Percentiles rank a stretch among this genome's conserved stretches.
These are phyloP conservation scores for Drosophila pegasa DNA, from an alignment of 2,888 invertebrate genomes.

Conservation along the genomic window DNA sequence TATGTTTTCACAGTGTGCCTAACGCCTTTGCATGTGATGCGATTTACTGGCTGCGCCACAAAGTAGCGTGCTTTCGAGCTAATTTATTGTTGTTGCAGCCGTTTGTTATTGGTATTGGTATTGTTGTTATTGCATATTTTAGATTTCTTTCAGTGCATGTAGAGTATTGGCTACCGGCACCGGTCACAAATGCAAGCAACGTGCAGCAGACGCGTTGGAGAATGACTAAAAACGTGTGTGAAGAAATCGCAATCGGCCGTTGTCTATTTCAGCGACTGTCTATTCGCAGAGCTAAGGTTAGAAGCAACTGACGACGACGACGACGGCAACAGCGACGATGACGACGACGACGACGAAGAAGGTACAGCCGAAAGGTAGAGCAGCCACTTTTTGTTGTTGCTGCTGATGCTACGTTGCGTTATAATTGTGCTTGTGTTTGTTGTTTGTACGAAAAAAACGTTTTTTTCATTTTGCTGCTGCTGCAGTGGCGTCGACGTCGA, in stretches of 20 bases:
- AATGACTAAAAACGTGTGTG: conserved; percentile 64
- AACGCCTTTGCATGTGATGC: conserved; percentile 54
- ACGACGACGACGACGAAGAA: conserved; percentile 36
- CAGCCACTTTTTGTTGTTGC: conserved; percentile 31
- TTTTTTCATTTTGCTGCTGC: conserved; percentile 43
- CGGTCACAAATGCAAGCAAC: conserved; percentile 46
- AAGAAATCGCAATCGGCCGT: conserved; percentile 53
- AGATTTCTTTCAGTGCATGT: conserved; percentile 36
- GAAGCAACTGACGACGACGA: conserved; percentile 53
- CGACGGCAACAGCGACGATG: conserved; percentile 25
- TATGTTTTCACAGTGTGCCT: conserved; percentile 14
- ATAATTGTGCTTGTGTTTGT: conserved; percentile 41
- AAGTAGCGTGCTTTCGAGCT: conserved; percentile 30
- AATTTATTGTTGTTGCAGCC: conserved; percentile 7
- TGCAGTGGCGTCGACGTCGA: conserved; percentile 27
- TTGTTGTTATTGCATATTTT: conserved; percentile 26
- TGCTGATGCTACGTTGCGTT: conserved; percentile 45
- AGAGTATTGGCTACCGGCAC: conserved; percentile 23
- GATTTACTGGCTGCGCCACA: conserved; percentile 25
- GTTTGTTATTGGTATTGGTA: conserved; percentile 11
- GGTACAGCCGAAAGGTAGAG: conserved; percentile 62
- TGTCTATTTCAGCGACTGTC: conserved; percentile 53
- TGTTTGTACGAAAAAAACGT: conserved; percentile 21
- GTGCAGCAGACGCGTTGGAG: conserved; percentile 61
- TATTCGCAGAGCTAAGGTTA: conserved; percentile 69